Conservation (phyloP, 2,888 invertebrate genomes). For the Axea sp. region DNA sequence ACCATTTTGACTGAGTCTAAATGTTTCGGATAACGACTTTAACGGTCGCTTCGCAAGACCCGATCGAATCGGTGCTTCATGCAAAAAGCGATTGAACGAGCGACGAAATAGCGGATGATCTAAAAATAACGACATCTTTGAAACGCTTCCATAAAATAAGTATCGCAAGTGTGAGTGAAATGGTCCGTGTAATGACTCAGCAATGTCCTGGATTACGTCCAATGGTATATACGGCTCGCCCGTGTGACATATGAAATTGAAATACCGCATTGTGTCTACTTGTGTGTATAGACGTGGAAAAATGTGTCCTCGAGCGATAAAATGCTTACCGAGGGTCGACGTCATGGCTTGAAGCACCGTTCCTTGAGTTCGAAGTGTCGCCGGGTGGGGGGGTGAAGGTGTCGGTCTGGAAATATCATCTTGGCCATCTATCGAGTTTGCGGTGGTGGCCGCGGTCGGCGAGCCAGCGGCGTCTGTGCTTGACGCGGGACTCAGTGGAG, state of each 20-base stretch:
- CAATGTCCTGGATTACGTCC: constrained; percentile 44
- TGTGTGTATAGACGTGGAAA: constrained; percentile 16
- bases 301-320: constrained; percentile 24
- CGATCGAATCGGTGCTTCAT: constrained; percentile 2
- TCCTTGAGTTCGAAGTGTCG: constrained; percentile 68
- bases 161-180: constrained; percentile 30
- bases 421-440: constrained; percentile 71
- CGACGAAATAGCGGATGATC: background rate
- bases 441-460: constrained; percentile 72
- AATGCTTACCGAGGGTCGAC: constrained; percentile 69
- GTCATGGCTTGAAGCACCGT: constrained; percentile 67
- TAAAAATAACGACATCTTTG: constrained; percentile 25
- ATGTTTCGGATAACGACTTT: constrained; percentile 1
- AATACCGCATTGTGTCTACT: constrained; percentile 38
- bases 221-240: too few relatives aligned
- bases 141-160: constrained; percentile 3
- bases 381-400: constrained; percentile 69
- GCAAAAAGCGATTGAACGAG: constrained; percentile 5
- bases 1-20: background rate
- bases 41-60: background rate
- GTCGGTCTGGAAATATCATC: constrained; percentile 68
- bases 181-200: constrained; percentile 41
- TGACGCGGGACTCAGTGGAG: constrained; percentile 72
- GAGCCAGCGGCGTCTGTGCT: constrained; percentile 72
- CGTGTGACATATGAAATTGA: constrained; percentile 37